A percentile compares a stretch with the other conserved stretches of the same genome.
Conservation (phyloP, 2,113 vertebrate species). For the Festucalex cinctus region DNA sequence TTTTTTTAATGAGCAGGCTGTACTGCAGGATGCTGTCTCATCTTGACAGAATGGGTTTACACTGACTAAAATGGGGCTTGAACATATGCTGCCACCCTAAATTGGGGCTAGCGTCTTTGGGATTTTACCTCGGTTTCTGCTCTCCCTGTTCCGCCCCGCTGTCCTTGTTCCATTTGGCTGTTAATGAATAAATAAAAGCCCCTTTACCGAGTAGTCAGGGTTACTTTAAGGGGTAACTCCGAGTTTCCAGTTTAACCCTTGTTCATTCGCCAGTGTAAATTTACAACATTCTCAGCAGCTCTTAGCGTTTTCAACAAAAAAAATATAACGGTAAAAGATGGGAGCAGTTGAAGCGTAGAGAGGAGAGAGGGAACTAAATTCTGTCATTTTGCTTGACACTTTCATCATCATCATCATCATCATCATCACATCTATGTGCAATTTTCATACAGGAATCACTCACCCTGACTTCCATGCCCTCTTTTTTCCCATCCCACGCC, state of each 20-base stretch:
- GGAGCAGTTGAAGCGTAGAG: constrained; percentile 25
- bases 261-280: constrained; percentile 19
- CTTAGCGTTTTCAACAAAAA: constrained; percentile 35
- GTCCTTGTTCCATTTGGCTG: constrained; percentile 62
- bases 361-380: not conserved
- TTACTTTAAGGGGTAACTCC: constrained; percentile 40
- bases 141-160: constrained; percentile 38
- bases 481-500: constrained; percentile 99
- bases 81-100: constrained; percentile 54
- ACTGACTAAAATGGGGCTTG: constrained; percentile 25
- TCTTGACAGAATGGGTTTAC: constrained; percentile 7
- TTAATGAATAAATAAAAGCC: constrained; percentile 70
- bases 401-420: not conserved
- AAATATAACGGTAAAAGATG: constrained; percentile 36
- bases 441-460: constrained; percentile 54
- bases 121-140: constrained; percentile 46
- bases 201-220: constrained; percentile 50
- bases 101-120: constrained; percentile 57
- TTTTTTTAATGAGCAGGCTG: not conserved
- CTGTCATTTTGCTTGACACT: too few species aligned
- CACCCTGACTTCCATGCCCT: constrained; percentile 91
- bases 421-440: not conserved
- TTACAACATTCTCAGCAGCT: constrained; percentile 17
- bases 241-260: constrained; percentile 19
- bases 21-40: constrained; percentile 18